Percentiles rank a stretch among this genome's conserved stretches.
Evolutionary conservation across 2,888 invertebrate species (phyloP).

Genomic region (Noctuana brunneofusca): DNA sequence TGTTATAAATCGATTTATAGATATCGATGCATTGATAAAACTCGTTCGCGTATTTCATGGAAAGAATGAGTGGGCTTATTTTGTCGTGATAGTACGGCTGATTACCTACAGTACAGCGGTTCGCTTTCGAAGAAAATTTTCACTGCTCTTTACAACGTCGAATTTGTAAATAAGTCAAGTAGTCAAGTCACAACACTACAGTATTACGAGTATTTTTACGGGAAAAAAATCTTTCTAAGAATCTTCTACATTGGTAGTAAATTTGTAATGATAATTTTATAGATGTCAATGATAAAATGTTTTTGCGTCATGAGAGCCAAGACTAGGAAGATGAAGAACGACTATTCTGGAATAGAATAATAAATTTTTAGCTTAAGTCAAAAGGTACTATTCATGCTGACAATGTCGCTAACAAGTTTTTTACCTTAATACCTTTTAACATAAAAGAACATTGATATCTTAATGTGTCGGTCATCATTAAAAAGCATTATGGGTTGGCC

Average conservation of each 20-base stretch:
- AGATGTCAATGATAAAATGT: too few species aligned
- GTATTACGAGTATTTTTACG: neutral
- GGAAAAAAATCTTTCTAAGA: neutral
- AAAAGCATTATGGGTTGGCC: slow-evolving; percentile 7
- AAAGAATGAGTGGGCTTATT: slow-evolving; percentile 1
- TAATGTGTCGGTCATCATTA: neutral
- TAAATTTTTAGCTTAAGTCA: too few species aligned
- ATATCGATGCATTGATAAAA: slow-evolving; percentile 7
- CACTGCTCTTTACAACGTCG: neutral
- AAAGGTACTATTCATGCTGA: neutral
- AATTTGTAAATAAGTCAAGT: neutral
- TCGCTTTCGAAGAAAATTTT: slow-evolving; percentile 4
- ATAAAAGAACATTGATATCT: slow-evolving; percentile 1
- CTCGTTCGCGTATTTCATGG: neutral
- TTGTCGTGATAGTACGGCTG: neutral
- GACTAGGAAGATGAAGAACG: too few species aligned
- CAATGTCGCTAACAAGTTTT: neutral
- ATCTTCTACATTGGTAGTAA: neutral
- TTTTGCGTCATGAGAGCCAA: too few species aligned
- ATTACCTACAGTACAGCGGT: neutral
- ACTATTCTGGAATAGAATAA: too few species aligned
- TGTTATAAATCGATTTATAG: slow-evolving; percentile 7
- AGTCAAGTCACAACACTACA: neutral
- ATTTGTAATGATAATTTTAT: too few species aligned
- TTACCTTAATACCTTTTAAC: neutral